These are phyloP conservation scores for Bagarius yarrelli DNA, from an alignment of 2,113 vertebrate genomes.

Conservation along the genomic window DNA sequence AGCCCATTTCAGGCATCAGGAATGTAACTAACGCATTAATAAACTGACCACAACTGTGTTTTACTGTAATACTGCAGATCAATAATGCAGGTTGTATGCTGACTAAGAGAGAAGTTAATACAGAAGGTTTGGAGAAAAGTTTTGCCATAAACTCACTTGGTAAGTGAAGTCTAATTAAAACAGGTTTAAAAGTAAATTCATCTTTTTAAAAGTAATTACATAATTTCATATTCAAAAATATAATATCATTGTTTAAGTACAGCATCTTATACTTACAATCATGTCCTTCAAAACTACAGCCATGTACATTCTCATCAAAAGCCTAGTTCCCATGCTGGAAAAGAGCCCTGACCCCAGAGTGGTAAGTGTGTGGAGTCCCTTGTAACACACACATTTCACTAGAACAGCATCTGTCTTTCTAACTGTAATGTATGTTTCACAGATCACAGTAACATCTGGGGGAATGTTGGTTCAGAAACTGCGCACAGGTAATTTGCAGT, in stretches of 20 bases:
- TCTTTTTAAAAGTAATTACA: background rate
- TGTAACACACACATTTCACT: background rate
- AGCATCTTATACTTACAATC: background rate
- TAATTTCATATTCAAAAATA: background rate
- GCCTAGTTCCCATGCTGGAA: conserved; percentile 73
- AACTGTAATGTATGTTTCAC: conserved; percentile 28
- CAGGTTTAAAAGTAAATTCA: background rate
- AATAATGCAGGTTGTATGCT: conserved; percentile 76
- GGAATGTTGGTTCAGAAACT: conserved; percentile 79
- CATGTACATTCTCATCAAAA: conserved; percentile 75
- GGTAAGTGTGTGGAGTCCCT: conserved; percentile 60
- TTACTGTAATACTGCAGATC: conserved; percentile 59
- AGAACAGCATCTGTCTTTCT: background rate
- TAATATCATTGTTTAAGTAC: background rate
- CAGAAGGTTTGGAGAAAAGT: conserved; percentile 74
- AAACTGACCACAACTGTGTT: background rate
- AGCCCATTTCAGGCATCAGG: background rate
- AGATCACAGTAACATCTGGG: conserved; percentile 75
- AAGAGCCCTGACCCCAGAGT: conserved; percentile 75
- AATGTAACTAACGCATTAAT: background rate
- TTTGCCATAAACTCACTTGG: conserved; percentile 75
- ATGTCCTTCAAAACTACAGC: conserved; percentile 52
- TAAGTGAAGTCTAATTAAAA: conserved; percentile 55
- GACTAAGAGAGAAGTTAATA: conserved; percentile 71
- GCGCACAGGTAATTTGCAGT: conserved; percentile 75